Base-by-base conservation (phyloP, 2,113 vertebrate species). In the Myocastor coypus region DNA sequence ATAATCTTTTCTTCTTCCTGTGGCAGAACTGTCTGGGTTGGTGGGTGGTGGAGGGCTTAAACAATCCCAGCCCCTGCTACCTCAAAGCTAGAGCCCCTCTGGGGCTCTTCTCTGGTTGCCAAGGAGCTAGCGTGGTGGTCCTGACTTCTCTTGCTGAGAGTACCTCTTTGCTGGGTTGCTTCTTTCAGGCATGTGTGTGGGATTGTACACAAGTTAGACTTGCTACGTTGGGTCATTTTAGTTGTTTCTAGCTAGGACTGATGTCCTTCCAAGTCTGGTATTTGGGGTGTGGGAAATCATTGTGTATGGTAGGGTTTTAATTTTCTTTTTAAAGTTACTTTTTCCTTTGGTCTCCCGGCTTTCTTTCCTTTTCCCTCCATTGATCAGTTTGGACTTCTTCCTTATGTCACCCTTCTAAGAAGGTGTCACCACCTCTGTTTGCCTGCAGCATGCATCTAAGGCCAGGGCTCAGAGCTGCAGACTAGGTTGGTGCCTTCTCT, bases 321-420 rank as follows among this genome's bases (percentile, higher is more conserved):
- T 96, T 97, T 94, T 92, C 57, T 95, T 97, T 46, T 98, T 90
- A 97, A 97, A 97, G 98, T 97, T 98, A 80, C 97, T 96, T 92
- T 96, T 97, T 87, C 94, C 96, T 68, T 9, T 97, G 96, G 78
- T 95, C 95, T 98, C 95, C 46, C 71, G 80, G 87, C 93, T 94
- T 98, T 97, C 94, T 95, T 92, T 71, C 40, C 52, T 91, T 88
- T 94, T 61, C 93, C 32, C 34, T 96, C 6, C 46, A 3, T 89
- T 63, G 97, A 87, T 89, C 89, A 86, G 52, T 82, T 64, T 96
- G 83, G 94, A 91, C 97, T 87, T 86, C 90, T 24, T 92, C 32
- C 34, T 50, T 66, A 0, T 30, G 40, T 78, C 83, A 46, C 75
- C 84, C 63, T 59, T 42, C 10, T 93, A 63, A 69, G 80, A 95